Evolutionary conservation across 2,888 invertebrate genomes (phyloP), one percentile per base, ranked within the genome.

Genomic region (Apotomis turbidana): DNA sequence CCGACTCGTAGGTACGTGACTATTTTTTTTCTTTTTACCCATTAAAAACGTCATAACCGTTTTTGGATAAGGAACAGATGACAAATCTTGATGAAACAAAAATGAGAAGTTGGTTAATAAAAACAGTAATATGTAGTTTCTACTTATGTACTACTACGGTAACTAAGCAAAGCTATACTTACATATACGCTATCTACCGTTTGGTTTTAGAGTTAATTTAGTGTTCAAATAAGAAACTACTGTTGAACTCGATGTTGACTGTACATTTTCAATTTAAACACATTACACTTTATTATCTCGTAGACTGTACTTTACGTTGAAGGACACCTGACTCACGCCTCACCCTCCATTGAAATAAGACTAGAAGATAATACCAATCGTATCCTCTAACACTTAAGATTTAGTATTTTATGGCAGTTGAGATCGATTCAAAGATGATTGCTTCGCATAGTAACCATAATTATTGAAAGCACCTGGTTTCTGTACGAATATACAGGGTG

Each of bases 381-480:
- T 8, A 68, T 5, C 9, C 2, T 4, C 4, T 9, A 8, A 8
- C 0, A 0, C 0, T 6, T 61, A 61, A 27, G 46, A 27, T 36
- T 36, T 44, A 44, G 9, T 44, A 52, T 60, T 4, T 10, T 13
- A 12, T 12, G 36, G 38, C 13, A 9, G 3, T 41, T 0, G 12
- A 41, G 68, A 52, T 68, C 52, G 38, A 59, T 51, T 36, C 49
- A 52, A 52, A 52, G 51, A 61, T 68, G 60, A 60, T 68, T 68
- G 38, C 68, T 68, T 60, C 60, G 44, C 55, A 12, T 55, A 62
- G 44, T 64, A 57, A 67, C 68, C 68, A 54, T 68, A 68, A 68
- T 68, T 68, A 68, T 61, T 68, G 51, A 15, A 36, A 68, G 51
- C 68, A 68, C 60, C 60, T 68, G 68, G 60, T 41, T 60, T 57